Evolutionary conservation across 2,113 vertebrate species (phyloP).

Genomic region (Octodon degus): DNA sequence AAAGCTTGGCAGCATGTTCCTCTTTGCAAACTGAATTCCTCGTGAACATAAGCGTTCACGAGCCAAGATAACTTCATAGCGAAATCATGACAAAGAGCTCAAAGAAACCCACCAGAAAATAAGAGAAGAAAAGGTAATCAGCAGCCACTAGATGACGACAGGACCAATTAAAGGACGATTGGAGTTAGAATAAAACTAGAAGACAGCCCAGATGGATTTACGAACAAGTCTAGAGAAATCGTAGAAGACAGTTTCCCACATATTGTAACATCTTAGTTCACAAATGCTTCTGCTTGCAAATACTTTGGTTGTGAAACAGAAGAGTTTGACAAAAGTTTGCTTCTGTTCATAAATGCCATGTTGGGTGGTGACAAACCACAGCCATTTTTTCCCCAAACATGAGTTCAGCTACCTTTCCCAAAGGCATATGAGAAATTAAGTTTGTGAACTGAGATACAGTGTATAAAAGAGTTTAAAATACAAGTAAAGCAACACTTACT

Average conservation of each 20-base stretch:
- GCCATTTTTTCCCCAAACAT: not conserved
- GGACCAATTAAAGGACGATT: not conserved
- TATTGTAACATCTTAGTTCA: not conserved
- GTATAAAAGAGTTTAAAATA: not conserved
- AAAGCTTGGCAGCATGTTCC: not conserved
- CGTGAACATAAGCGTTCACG: not conserved
- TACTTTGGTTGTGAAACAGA: not conserved
- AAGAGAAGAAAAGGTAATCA: not conserved
- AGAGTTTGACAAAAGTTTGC: not conserved
- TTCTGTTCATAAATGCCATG: not conserved
- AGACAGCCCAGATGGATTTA: not conserved
- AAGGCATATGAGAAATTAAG: not conserved
- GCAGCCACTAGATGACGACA: not conserved
- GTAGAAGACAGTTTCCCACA: not conserved
- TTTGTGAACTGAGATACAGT: not conserved
- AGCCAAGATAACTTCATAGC: not conserved
- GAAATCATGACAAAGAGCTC: not conserved
- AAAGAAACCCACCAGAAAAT: not conserved
- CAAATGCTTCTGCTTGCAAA: not conserved
- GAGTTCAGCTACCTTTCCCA: not conserved
- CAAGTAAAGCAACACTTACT: not conserved
- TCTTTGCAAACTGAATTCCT: not conserved
- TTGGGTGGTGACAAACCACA: not conserved
- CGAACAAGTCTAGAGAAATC: not conserved
- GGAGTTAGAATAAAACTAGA: not conserved